phyloP scores from a whole-genome alignment of 2,888 invertebrate species.

The Argynnis bischoffii region DNA sequence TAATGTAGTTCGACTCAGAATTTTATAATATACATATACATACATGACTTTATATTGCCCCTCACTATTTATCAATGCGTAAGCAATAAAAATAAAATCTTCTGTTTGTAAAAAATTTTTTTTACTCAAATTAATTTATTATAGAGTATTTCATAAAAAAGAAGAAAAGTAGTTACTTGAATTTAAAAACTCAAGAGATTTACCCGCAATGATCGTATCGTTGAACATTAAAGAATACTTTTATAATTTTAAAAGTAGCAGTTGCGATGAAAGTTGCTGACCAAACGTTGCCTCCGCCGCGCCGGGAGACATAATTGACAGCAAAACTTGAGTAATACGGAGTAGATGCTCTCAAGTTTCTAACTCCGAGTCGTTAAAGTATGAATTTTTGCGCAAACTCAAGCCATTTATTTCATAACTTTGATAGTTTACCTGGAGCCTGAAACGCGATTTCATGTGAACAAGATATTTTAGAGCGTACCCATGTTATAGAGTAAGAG shows the following conservation, averaged over 20 bases:
- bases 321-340: slow-evolving; percentile 48
- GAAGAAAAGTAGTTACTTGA: neutral
- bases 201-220: neutral
- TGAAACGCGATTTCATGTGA: slow-evolving; percentile 34
- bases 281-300: slow-evolving; percentile 36
- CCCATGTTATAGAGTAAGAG: slow-evolving; percentile 16
- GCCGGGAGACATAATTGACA: slow-evolving; percentile 49
- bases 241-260: slow-evolving; percentile 28
- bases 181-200: neutral
- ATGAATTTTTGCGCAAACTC: slow-evolving; percentile 44
- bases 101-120: too few relatives aligned
- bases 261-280: slow-evolving; percentile 35
- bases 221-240: slow-evolving; percentile 19
- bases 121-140: too few relatives aligned
- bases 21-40: too few relatives aligned
- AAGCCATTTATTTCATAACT: slow-evolving; percentile 43
- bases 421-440: slow-evolving; percentile 40
- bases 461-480: slow-evolving; percentile 27
- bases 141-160: neutral
- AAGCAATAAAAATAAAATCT: too few relatives aligned
- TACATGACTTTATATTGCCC: too few relatives aligned
- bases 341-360: slow-evolving; percentile 33
- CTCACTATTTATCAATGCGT: too few relatives aligned
- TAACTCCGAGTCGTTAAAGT: slow-evolving; percentile 43
- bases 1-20: too few relatives aligned